A percentile compares a stretch with the other conserved stretches of the same genome.
These are phyloP conservation scores for Torymus tubicola DNA, from an alignment of 2,888 invertebrate species.

Conservation along the genomic window DNA sequence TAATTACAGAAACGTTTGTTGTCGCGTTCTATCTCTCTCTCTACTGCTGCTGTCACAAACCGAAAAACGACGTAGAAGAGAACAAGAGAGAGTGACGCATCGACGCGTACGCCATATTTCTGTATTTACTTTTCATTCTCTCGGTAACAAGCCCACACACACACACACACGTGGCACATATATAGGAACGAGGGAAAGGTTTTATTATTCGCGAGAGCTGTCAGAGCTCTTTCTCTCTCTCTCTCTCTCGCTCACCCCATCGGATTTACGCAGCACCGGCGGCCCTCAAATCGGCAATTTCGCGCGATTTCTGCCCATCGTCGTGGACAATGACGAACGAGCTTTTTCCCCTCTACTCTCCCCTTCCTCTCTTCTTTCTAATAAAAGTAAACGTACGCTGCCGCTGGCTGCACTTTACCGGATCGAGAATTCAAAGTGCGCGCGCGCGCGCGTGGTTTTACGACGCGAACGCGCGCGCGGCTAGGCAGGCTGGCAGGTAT, in stretches of 20 bases:
- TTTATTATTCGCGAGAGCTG: neutral
- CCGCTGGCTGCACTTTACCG: conserved; percentile 37
- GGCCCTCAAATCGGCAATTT: too few species aligned
- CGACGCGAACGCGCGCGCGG: neutral
- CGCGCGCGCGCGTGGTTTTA: too few species aligned
- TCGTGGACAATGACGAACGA: conserved; percentile 19
- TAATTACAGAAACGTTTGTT: too few species aligned
- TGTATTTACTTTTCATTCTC: neutral
- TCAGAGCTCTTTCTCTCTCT: neutral
- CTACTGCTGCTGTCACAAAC: neutral
- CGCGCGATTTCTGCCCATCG: neutral
- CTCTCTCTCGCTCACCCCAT: neutral
- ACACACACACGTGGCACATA: neutral
- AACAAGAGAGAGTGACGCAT: too few species aligned
- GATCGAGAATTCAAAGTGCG: conserved; percentile 13
- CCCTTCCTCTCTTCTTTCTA: too few species aligned
- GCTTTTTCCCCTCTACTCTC: too few species aligned
- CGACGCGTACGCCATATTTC: neutral
- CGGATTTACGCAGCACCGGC: too few species aligned
- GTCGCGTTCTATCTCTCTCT: neutral
- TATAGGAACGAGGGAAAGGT: neutral
- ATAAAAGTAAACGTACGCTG: neutral
- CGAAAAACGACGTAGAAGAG: too few species aligned
- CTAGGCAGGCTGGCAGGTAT: too few species aligned
- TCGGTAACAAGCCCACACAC: too few species aligned